Percentiles rank a stretch among this genome's conserved stretches.
Evolutionary conservation across 2,888 invertebrate genomes (phyloP).

Genomic region (Subacronicta megacephala): DNA sequence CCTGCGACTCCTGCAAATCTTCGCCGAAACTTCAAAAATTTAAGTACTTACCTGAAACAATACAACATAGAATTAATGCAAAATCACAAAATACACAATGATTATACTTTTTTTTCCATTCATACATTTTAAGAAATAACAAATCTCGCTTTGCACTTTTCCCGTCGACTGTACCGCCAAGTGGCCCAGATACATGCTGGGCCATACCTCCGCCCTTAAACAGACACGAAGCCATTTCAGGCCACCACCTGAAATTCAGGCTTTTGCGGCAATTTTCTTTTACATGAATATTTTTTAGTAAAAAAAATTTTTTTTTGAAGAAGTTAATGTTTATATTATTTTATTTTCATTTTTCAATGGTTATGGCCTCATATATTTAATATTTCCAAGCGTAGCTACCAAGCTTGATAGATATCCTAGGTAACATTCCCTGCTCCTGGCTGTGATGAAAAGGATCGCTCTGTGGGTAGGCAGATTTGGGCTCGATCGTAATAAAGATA

Average conservation of each 20-base stretch:
- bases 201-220: slow-evolving; percentile 47
- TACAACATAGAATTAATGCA: not conserved
- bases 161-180: slow-evolving; percentile 38
- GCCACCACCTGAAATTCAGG: slow-evolving; percentile 52
- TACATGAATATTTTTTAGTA: slow-evolving; percentile 49
- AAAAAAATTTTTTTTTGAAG: slow-evolving; percentile 48
- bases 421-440: no score
- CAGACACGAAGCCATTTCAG: slow-evolving; percentile 47
- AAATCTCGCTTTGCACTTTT: slow-evolving; percentile 26
- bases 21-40: not conserved
- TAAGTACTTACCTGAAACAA: slow-evolving; percentile 42
- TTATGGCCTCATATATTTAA: no score
- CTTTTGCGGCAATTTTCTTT: slow-evolving; percentile 54
- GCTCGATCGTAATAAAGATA: no score
- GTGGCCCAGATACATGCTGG: slow-evolving; percentile 53
- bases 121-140: no score
- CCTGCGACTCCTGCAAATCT: not conserved
- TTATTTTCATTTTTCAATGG: no score
- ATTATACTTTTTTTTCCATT: no score
- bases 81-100: not conserved
- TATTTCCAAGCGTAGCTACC: no score
- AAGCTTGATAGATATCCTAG: no score
- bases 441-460: no score
- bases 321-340: no score
- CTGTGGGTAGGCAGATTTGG: no score